Conservation (phyloP, 2,797 vertebrate genomes). For the Leptodactylus fallax region DNA sequence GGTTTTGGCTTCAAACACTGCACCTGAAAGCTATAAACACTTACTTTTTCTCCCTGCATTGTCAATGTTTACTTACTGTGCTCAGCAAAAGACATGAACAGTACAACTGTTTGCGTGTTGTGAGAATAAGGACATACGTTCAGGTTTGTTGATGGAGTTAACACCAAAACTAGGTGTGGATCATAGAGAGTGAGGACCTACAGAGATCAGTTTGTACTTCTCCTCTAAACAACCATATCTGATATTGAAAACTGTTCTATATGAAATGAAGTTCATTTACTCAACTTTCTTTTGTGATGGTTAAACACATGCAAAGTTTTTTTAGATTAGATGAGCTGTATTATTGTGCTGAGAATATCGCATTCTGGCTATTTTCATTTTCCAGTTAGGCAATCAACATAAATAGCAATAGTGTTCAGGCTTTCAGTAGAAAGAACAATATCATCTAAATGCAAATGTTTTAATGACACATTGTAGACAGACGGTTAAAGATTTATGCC, state of each 20-base stretch:
- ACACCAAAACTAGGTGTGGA: too few relatives aligned
- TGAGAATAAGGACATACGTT: too few relatives aligned
- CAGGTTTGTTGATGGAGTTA: too few relatives aligned
- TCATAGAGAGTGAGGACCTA: too few relatives aligned
- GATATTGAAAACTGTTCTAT: not conserved
- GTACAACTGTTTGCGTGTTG: too few relatives aligned
- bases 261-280: not conserved
- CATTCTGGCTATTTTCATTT: not conserved
- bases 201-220: too few relatives aligned
- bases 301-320: not conserved
- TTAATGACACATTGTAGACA: not conserved
- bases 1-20: too few relatives aligned
- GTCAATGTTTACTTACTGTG: too few relatives aligned
- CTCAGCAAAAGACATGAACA: too few relatives aligned
- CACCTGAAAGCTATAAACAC: too few relatives aligned
- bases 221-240: not conserved
- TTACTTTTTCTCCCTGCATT: too few relatives aligned
- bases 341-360: conserved; percentile 12
- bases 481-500: not conserved
- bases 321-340: not conserved
- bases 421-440: conserved; percentile 14
- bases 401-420: conserved; percentile 7
- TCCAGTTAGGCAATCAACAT: conserved; percentile 5
- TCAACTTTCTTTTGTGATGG: conserved; percentile 12
- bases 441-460: conserved; percentile 12